These are phyloP conservation scores for Echinometra lucunter DNA, from an alignment of 53 echinoderm and acorn worm genomes.

Conservation along the genomic window DNA sequence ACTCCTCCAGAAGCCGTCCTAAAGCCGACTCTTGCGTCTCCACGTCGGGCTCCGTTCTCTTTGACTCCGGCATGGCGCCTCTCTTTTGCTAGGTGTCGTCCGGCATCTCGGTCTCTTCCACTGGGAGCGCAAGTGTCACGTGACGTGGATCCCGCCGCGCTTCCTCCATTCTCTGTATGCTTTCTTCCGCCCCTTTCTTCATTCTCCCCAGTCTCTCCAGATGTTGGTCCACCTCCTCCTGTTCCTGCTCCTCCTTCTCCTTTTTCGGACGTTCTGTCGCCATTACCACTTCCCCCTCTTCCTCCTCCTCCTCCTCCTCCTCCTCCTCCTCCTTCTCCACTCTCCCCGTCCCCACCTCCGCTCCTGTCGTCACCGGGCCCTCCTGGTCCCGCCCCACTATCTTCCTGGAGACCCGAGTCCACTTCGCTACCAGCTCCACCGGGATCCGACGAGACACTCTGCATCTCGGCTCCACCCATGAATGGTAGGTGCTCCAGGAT, in stretches of 20 bases:
- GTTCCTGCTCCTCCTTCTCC: neutral
- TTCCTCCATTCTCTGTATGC: neutral
- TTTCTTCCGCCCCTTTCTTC: neutral
- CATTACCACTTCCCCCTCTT: neutral
- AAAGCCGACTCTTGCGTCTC: constrained; percentile 1
- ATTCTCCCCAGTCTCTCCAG: neutral
- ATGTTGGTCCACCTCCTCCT: constrained; percentile 38
- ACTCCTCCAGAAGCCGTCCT: neutral
- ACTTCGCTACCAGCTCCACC: constrained; percentile 65
- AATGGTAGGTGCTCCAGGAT: constrained; percentile 75
- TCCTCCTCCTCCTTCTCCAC: constrained; percentile 11
- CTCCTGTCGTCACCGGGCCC: constrained; percentile 35
- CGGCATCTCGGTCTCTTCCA: neutral
- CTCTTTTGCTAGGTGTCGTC: neutral
- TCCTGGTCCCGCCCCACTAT: constrained; percentile 50
- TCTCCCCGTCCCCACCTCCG: neutral
- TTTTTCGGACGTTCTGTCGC: neutral
- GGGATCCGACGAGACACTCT: constrained; percentile 63
- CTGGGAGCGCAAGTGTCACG: constrained; percentile 5
- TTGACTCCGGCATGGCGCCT: neutral
- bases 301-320: constrained; percentile 13
- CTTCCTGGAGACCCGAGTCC: constrained; percentile 70
- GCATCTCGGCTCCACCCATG: constrained; percentile 66
- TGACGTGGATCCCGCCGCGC: neutral
- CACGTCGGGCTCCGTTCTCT: neutral